Base-by-base conservation (phyloP, 1,140 invertebrate species). In the Zaprionus kolodkinae region DNA sequence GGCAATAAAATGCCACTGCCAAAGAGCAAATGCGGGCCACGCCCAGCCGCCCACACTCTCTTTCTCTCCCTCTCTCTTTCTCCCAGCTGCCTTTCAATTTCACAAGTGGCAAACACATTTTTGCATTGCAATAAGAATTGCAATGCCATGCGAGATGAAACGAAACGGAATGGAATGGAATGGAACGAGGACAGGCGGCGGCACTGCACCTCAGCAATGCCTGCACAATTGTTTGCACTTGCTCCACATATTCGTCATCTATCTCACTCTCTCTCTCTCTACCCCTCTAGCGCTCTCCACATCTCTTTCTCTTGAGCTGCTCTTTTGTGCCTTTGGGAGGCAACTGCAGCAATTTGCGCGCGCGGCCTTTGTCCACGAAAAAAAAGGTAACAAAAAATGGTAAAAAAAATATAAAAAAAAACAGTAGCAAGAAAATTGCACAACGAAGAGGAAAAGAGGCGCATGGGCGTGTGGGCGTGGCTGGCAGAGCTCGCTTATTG, bases 161-260 rank as follows among this genome's bases (percentile, higher is more conserved):
- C 7, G 40, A 45, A 45, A 45, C n/a, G 25, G n/a, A 43, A 36
- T 59, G 55, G 59, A 70, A 54, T 38, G 67, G 67, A 48, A 57
- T 70, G 59, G 57, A 74, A 33, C 56, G 56, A 72, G 65, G 68
- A 60, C 55, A 70, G 43, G 43, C 79, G 43, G 43, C 79, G 43
- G 43, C 79, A 50, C 17, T 79, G 45, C 40, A 45, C 17, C 45
- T 50, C 45, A 50, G 45, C 27, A 30, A n/a, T 17, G 43, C 43
- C 40, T 70, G 76, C 79, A 45, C 40, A 82, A 84, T 82, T 83
- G 79, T 81, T 81, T 81, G 79, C 79, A 76, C 72, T 81, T 72
- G 63, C 43, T 67, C 72, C 50, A 74, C 57, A 75, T 71, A 70
- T 71, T 75, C 72, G 61, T 27, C 40, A 35, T 30, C 40, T 15